Conservation (phyloP, 2,797 vertebrate species). For the Xenopus petersii region DNA sequence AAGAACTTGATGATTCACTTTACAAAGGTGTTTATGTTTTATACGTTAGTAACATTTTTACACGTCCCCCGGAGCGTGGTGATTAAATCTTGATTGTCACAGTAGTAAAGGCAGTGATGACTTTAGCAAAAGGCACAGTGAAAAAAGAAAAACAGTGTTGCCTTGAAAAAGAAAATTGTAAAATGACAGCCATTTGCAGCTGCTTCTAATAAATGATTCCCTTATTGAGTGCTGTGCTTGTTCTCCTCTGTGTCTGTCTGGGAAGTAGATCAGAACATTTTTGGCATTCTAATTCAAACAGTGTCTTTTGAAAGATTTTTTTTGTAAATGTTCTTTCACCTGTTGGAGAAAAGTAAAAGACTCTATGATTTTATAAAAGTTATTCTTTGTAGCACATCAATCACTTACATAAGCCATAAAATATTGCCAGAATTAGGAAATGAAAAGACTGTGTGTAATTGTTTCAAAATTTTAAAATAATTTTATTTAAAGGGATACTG, state of each 20-base stretch:
- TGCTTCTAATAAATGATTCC: constrained; percentile 18
- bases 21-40: constrained; percentile 56
- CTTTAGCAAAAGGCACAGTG: constrained; percentile 39
- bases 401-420: too few relatives aligned
- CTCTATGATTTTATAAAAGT: too few relatives aligned
- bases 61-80: constrained; percentile 48
- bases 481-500: too few relatives aligned
- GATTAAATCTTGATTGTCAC: constrained; percentile 53
- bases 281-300: background rate
- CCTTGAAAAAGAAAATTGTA: constrained; percentile 6
- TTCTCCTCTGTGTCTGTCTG: constrained; percentile 7
- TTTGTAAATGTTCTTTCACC: too few relatives aligned
- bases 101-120: constrained; percentile 54
- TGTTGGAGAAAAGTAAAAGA: too few relatives aligned
- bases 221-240: background rate
- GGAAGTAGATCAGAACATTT: constrained; percentile 10
- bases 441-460: too few relatives aligned
- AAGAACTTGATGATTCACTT: constrained; percentile 58
- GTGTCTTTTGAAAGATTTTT: background rate
- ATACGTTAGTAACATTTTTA: constrained; percentile 60
- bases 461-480: too few relatives aligned
- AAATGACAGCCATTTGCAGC: constrained; percentile 12
- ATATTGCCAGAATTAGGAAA: too few relatives aligned
- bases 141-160: constrained; percentile 6
- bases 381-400: too few relatives aligned